Evolutionary conservation across 2,113 vertebrate genomes (phyloP).

Genomic region (Oenanthe melanoleuca): DNA sequence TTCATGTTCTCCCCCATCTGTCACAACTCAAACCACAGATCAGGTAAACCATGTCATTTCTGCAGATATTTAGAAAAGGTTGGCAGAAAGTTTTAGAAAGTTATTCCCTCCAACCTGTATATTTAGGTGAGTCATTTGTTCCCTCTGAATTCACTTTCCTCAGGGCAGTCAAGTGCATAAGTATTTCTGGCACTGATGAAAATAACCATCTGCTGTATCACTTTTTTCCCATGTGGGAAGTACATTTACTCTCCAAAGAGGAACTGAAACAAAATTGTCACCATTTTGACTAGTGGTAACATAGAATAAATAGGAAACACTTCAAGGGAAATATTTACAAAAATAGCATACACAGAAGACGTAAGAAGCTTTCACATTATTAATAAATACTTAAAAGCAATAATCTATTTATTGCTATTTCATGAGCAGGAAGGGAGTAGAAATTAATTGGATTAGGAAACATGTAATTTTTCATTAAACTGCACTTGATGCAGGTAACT

Average conservation of each 20-base stretch:
- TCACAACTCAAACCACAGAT: not conserved
- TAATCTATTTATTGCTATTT: not conserved
- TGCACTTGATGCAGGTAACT: not conserved
- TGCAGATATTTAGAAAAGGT: not conserved
- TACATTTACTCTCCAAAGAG: not conserved
- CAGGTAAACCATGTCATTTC: not conserved
- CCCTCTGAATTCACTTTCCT: not conserved
- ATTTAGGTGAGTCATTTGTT: not conserved
- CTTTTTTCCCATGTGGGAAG: not conserved
- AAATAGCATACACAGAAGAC: not conserved
- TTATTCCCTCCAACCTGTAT: not conserved
- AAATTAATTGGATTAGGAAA: not conserved
- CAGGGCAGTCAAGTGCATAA: not conserved
- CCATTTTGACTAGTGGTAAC: not conserved
- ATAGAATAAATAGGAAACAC: constrained; percentile 17
- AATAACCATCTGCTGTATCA: not conserved
- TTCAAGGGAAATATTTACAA: constrained; percentile 29
- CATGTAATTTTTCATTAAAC: not conserved
- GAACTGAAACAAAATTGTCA: constrained; percentile 28
- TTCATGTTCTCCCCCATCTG: not conserved
- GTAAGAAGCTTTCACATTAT: not conserved
- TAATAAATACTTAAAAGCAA: not conserved
- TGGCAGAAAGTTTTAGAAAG: not conserved
- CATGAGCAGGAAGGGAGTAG: not conserved
- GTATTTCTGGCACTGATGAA: not conserved